Evolutionary conservation across 2,113 vertebrate genomes (phyloP).

Genomic region (Phalacrocorax pelagicus): DNA sequence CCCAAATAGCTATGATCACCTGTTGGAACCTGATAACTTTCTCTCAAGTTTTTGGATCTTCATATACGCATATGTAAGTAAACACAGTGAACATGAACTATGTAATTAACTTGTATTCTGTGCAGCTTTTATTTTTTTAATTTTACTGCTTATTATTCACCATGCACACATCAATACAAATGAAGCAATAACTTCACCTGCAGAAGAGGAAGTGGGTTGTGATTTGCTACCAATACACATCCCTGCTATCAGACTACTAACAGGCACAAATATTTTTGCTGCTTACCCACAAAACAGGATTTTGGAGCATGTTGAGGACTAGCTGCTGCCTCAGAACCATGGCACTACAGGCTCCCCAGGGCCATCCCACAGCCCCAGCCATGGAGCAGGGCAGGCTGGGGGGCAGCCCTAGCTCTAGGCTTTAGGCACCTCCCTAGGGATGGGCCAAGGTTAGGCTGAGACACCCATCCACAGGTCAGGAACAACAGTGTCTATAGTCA

Average conservation of each 20-base stretch:
- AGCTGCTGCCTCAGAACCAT: neutral
- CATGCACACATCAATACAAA: neutral
- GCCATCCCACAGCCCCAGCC: neutral
- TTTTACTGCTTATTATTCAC: neutral
- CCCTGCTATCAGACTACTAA: neutral
- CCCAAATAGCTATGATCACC: neutral
- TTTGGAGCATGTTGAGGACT: neutral
- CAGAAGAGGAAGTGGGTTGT: neutral
- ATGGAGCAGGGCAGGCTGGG: neutral
- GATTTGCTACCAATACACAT: neutral
- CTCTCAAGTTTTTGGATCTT: neutral
- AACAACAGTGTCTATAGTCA: rapidly evolving
- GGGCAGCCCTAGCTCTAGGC: neutral
- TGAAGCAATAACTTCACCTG: neutral
- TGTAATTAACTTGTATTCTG: neutral
- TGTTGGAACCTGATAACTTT: neutral
- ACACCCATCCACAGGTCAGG: neutral
- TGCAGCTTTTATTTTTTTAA: neutral
- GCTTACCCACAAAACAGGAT: neutral
- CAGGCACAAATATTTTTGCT: neutral
- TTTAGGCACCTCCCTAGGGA: neutral
- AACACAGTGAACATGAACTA: neutral
- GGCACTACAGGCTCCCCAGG: too few relatives aligned
- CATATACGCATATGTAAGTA: neutral
- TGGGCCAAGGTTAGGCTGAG: rapidly evolving